phyloP scores from a whole-genome alignment of 2,888 invertebrate genomes.

The Calameuta filiformis region DNA sequence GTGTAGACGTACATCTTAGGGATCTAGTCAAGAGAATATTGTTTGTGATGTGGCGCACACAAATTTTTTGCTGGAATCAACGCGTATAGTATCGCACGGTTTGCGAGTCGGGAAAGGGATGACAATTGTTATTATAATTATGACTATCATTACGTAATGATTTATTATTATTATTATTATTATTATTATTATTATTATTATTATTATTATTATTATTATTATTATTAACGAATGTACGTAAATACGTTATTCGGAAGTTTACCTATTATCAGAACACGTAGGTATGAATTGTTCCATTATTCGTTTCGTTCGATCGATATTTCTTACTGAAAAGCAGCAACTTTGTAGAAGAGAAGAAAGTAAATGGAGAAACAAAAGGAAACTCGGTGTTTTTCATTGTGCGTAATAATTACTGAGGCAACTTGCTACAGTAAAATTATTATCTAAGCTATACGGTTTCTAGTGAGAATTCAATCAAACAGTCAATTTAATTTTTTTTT shows the following conservation, averaged over 20 bases:
- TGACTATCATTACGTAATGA: constrained; percentile 29
- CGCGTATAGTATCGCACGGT: background rate
- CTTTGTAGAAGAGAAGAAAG: background rate
- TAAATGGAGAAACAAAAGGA: constrained; percentile 7
- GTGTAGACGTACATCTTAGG: constrained; percentile 51
- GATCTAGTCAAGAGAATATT: constrained; percentile 54
- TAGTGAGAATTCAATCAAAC: background rate
- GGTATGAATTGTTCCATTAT: background rate
- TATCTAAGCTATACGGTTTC: background rate
- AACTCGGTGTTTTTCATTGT: background rate
- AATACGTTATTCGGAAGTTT: background rate
- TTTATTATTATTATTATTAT: constrained; percentile 24
- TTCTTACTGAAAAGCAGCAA: background rate
- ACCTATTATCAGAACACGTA: background rate
- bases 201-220: constrained; percentile 24
- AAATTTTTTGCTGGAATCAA: background rate
- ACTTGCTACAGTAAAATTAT: background rate
- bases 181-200: constrained; percentile 28
- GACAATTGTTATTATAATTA: constrained; percentile 27
- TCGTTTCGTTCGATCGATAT: background rate
- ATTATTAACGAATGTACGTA: constrained; percentile 23
- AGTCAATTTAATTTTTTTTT: background rate
- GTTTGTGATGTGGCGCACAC: constrained; percentile 32
- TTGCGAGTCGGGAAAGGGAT: background rate
- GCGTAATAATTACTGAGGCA: background rate